Conservation (phyloP, 2,888 invertebrate genomes). For the Drosophila subsilvestris region DNA sequence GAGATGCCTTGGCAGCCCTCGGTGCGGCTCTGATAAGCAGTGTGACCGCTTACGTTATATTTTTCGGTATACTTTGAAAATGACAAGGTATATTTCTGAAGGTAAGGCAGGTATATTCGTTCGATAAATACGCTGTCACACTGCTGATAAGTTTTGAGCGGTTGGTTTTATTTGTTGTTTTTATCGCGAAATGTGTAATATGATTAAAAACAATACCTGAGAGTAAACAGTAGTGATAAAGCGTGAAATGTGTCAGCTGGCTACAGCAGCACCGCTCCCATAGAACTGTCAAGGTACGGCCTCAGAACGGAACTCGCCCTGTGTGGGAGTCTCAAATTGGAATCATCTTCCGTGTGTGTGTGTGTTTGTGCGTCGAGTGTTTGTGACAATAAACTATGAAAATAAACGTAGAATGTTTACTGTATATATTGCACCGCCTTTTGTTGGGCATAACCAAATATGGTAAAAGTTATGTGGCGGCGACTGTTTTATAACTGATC, state of each 20-base stretch:
- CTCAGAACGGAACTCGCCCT: constrained; percentile 38
- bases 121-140: too few species aligned
- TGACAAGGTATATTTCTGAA: too few species aligned
- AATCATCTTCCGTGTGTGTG: constrained; percentile 59
- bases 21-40: too few species aligned
- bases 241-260: constrained; percentile 51
- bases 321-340: constrained; percentile 70
- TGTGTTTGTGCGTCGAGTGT: constrained; percentile 42
- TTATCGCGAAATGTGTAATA: constrained; percentile 60
- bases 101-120: too few species aligned
- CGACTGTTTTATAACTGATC: constrained; percentile 33
- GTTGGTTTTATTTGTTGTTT: constrained; percentile 49
- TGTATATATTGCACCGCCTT: constrained; percentile 8
- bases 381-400: constrained; percentile 57
- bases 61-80: too few species aligned
- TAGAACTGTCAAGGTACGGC: constrained; percentile 63
- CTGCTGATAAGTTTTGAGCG: background rate
- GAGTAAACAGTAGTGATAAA: constrained; percentile 65
- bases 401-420: constrained; percentile 49
- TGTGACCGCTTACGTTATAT: too few species aligned
- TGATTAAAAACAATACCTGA: constrained; percentile 46
- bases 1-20: too few species aligned
- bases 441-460: constrained; percentile 11
- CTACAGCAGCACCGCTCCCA: constrained; percentile 39
- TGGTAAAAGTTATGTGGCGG: constrained; percentile 8